phyloP scores from a whole-genome alignment of 2,797 vertebrate genomes.

The Liasis olivaceus region DNA sequence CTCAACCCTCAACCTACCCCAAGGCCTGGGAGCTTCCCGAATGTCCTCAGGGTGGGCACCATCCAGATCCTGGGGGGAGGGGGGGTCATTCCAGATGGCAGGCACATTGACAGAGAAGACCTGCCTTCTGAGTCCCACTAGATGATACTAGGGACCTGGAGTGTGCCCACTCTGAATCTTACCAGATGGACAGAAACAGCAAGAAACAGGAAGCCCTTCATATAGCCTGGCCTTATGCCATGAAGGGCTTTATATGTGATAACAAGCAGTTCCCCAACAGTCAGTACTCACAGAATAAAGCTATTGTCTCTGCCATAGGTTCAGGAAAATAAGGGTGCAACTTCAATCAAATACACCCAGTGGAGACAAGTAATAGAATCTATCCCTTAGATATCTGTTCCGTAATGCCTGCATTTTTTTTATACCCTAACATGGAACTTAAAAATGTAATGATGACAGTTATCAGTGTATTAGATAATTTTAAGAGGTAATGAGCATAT shows the following conservation, averaged over 20 bases:
- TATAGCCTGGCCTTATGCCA: not conserved
- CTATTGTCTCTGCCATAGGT: not conserved
- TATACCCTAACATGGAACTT: conserved; percentile 10
- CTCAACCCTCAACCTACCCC: not conserved
- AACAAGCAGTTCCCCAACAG: no score
- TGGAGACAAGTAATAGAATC: not conserved
- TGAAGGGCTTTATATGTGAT: no score
- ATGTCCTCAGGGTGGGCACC: not conserved
- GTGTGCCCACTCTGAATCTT: not conserved
- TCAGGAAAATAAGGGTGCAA: not conserved
- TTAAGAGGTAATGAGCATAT: not conserved
- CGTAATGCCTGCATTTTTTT: conserved; percentile 15
- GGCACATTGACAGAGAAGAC: not conserved
- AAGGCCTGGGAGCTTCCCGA: not conserved
- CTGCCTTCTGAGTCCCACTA: not conserved
- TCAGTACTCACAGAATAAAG: not conserved
- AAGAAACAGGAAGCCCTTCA: not conserved
- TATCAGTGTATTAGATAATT: not conserved
- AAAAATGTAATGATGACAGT: not conserved
- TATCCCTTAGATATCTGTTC: not conserved
- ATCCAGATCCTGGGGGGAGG: not conserved
- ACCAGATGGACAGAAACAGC: no score
- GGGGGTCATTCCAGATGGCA: not conserved
- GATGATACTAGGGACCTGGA: not conserved
- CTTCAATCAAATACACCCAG: not conserved